Evolutionary conservation across 2,113 vertebrate genomes (phyloP), one percentile per base, ranked within the genome.

Genomic region (Sylvietta virens): DNA sequence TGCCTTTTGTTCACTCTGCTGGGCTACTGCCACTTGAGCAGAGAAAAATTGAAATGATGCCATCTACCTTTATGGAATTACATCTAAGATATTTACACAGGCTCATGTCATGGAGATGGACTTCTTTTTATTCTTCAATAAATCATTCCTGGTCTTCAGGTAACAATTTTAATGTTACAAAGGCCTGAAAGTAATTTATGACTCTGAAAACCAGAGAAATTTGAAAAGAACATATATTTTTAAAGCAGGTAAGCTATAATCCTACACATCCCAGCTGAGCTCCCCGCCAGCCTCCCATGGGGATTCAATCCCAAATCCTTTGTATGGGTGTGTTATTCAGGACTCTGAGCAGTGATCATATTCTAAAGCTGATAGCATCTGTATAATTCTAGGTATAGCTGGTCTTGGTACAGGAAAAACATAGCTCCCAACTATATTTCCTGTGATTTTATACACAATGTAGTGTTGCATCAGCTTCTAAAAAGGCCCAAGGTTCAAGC

Each of bases 1-100:
- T 94, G 72, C 54, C 61, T 94, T 97, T 95, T 94, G 92, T 95
- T 97, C 93, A 53, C 61, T 93, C 91, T 94, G 93, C 96, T 91
- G 89, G 93, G 95, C 89, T 81, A 57, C 65, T 97, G 94, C 90
- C 91, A 82, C 83, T 11, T 87, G 82, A 95, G 95, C 30, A 53
- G 60, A 94, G 90, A 88, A 91, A 94, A 96, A 97, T 18, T 96
- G 97, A 97, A 97, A 97, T 91, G 71, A 94, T 95, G 90, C 91
- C 97, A 97, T 80, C 70, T 84, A 56, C 77, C 57, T 97, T 96
- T 96, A 96, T 93, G 94, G 97, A 98, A 97, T 96, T 93, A 88
- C 64, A 95, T 78, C 88, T 67, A 86, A 81, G 92, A 88, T 95
- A 96, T 97, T 96, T 97, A 97, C 95, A 92, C 94, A 87, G 62